phyloP scores from a whole-genome alignment of 2,888 invertebrate genomes.

The Drosophila seclusa region DNA sequence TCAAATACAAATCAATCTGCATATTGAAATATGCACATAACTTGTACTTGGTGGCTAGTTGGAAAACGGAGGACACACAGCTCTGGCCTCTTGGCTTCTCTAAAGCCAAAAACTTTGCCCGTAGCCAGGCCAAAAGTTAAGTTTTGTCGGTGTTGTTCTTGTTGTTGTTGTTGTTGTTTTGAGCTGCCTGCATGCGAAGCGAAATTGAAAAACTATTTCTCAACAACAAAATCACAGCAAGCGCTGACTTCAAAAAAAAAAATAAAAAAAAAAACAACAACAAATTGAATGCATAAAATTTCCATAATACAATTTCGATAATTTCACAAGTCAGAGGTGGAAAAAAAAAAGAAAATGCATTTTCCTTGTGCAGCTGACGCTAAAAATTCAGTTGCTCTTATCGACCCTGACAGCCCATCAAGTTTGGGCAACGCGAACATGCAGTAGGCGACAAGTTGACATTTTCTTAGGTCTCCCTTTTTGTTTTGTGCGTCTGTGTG shows the following conservation, averaged over 20 bases:
- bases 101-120: constrained; percentile 48
- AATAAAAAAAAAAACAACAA: constrained; percentile 21
- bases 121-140: constrained; percentile 24
- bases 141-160: constrained; percentile 19
- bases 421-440: constrained; percentile 29
- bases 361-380: constrained; percentile 30
- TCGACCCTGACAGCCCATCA: constrained; percentile 35
- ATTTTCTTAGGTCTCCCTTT: constrained; percentile 16
- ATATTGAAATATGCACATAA: constrained; percentile 71
- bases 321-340: constrained; percentile 57
- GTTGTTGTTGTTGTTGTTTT: constrained; percentile 3
- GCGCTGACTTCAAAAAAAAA: constrained; percentile 43
- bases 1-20: constrained; percentile 67
- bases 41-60: constrained; percentile 40
- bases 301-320: constrained; percentile 79
- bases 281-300: constrained; percentile 71
- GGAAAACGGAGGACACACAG: not conserved
- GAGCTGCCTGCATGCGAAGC: constrained; percentile 30
- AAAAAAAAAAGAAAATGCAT: constrained; percentile 36
- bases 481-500: not conserved
- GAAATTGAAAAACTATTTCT: constrained; percentile 76
- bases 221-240: constrained; percentile 68
- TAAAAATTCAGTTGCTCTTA: constrained; percentile 8
- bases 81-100: not conserved
- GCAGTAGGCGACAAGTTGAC: constrained; percentile 28